Base-by-base conservation (phyloP, 2,797 vertebrate genomes). In the Morus bassanus region DNA sequence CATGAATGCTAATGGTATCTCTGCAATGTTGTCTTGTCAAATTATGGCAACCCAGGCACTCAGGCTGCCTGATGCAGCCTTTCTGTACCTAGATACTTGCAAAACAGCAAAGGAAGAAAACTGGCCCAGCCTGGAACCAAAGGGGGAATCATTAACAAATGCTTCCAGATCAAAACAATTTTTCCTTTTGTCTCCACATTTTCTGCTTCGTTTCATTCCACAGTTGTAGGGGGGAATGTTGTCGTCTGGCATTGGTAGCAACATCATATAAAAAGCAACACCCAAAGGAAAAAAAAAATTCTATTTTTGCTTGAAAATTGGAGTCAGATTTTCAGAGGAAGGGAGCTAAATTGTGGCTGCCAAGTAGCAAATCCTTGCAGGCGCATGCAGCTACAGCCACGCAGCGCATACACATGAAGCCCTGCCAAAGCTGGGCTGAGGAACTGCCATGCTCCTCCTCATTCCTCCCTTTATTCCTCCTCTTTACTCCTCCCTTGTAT, bases 1-100 rank as follows among this genome's bases (percentile, higher is more conserved):
- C 83, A 88, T 21, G n/a, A 97, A 97, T 96, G 86, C 60, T 97
- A 97, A 97, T 94, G 84, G 84, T 78, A 85, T 76, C 72, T 92
- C 65, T 73, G 88, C 89, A 95, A 93, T 51, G 53, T 51, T 75
- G 59, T 54, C 91, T 83, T 95, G 88, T 92, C 85, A 91, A 96
- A 91, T 95, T 91, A 89, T 25, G 53, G 94, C 73, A 95, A 89
- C 65, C 59, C 67, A 91, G 89, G 76, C 56, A 91, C 78, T 93
- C 6, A 5, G 63, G 50, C 76, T 96, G 81, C 85, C 75, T 95
- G 85, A 91, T 88, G 69, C 51, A 88, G 84, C 87, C 85, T 97
- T 86, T 92, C 61, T 7, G 0, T 80, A 94, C 72, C 72, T 63
- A 96, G 91, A 92, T 77, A 93, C 30, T 64, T 28, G 72, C 65